These are phyloP conservation scores for Gymnoscelis rufifasciata DNA, from an alignment of 2,888 invertebrate species.

Conservation along the genomic window DNA sequence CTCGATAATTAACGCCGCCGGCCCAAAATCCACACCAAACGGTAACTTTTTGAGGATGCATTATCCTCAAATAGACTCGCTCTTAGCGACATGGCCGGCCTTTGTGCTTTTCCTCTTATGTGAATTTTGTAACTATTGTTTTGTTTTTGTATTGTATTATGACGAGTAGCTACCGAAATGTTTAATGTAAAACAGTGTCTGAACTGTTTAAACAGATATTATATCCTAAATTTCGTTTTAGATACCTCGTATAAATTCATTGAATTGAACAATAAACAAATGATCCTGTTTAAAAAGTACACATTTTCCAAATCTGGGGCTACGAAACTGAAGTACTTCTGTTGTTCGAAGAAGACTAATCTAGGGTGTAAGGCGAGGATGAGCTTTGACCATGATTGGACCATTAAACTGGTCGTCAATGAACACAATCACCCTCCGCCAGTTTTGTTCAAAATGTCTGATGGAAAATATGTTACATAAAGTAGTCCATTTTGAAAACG, in stretches of 20 bases:
- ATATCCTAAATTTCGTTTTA: background rate
- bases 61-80: too few relatives aligned
- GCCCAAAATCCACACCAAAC: too few relatives aligned
- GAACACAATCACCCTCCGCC: conserved; percentile 1
- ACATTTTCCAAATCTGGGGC: conserved; percentile 19
- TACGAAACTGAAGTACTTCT: conserved; percentile 1
- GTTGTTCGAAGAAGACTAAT: conserved; percentile 9
- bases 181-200: too few relatives aligned
- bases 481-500: too few relatives aligned
- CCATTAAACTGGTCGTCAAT: background rate
- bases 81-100: too few relatives aligned
- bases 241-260: conserved; percentile 2
- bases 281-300: conserved; percentile 18
- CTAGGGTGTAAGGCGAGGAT: conserved; percentile 10
- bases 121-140: too few relatives aligned
- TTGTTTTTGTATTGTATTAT: too few relatives aligned
- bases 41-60: too few relatives aligned
- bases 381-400: conserved; percentile 2
- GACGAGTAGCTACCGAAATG: too few relatives aligned
- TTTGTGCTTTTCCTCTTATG: too few relatives aligned
- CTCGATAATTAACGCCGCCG: too few relatives aligned
- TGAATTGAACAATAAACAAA: conserved; percentile 4
- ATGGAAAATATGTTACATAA: background rate
- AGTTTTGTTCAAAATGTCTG: background rate
- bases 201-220: too few relatives aligned